These are phyloP conservation scores for Ciconia nigra DNA, from an alignment of 2,797 vertebrate genomes.

Conservation along the genomic window DNA sequence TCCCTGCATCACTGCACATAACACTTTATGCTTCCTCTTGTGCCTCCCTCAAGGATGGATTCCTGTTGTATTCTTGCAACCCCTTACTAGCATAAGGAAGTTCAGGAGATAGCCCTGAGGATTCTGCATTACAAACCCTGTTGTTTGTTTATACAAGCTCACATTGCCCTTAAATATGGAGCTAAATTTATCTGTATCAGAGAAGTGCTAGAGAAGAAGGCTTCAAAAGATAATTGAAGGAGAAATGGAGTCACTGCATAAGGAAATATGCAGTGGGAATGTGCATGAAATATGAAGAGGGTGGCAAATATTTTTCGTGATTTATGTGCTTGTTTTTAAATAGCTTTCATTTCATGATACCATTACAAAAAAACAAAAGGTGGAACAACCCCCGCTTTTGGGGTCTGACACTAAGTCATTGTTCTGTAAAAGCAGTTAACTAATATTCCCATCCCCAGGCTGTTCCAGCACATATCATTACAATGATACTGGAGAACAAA, in stretches of 20 bases:
- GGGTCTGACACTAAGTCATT: neutral
- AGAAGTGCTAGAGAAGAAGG: neutral
- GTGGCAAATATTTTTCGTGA: neutral
- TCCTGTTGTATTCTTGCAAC: neutral
- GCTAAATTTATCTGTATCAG: neutral
- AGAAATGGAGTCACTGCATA: neutral
- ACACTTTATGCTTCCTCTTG: neutral
- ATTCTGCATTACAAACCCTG: neutral
- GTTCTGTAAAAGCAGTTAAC: neutral
- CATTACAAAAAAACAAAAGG: neutral
- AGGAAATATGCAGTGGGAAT: neutral
- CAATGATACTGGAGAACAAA: neutral
- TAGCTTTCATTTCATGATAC: neutral
- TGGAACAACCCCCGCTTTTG: neutral
- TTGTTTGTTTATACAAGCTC: neutral
- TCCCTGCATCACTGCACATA: conserved; percentile 34
- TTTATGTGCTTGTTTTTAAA: neutral
- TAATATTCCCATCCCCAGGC: neutral
- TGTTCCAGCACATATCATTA: neutral
- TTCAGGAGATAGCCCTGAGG: neutral
- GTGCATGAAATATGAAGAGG: neutral
- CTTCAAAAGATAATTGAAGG: neutral
- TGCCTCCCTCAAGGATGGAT: neutral
- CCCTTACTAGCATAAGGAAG: neutral
- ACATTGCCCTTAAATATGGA: neutral